Conservation (phyloP, 2,113 vertebrate genomes). For the Colistium nudipinnis region DNA sequence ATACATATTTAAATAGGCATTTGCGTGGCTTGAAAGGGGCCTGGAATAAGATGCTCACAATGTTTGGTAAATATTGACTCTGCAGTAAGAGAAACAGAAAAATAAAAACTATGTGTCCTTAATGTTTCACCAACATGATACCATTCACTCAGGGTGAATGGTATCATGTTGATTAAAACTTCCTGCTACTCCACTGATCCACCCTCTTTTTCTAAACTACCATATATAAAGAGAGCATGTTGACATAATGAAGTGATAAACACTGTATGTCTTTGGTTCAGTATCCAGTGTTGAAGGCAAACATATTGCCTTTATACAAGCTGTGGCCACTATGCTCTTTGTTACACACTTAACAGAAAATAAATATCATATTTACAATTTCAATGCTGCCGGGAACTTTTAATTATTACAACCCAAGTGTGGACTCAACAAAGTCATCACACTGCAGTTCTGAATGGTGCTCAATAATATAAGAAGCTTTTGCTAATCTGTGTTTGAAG, state of each 20-base stretch:
- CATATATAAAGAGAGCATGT: not conserved
- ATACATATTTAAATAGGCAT: not conserved
- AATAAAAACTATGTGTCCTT: no score
- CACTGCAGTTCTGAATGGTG: constrained; percentile 34
- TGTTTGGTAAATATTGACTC: not conserved
- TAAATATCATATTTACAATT: constrained; percentile 71
- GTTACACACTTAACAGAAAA: constrained; percentile 32
- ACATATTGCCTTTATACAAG: not conserved
- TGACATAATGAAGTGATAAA: not conserved
- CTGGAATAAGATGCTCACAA: not conserved
- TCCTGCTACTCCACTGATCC: not conserved
- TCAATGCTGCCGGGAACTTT: constrained; percentile 26
- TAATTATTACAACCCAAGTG: constrained; percentile 29
- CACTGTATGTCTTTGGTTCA: constrained; percentile 64
- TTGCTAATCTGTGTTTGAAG: constrained; percentile 50
- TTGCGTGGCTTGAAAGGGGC: not conserved
- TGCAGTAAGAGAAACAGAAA: not conserved
- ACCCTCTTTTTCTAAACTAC: not conserved
- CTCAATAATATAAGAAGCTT: constrained; percentile 43
- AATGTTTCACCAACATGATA: no score
- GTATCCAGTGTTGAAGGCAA: constrained; percentile 40
- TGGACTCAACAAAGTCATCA: constrained; percentile 17
- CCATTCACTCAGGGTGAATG: not conserved
- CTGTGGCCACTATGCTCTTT: not conserved
- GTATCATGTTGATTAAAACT: not conserved